A percentile compares a stretch with the other conserved stretches of the same genome.
Conservation (phyloP, 2,113 vertebrate species). For the Onychorhynchus coronatus region DNA sequence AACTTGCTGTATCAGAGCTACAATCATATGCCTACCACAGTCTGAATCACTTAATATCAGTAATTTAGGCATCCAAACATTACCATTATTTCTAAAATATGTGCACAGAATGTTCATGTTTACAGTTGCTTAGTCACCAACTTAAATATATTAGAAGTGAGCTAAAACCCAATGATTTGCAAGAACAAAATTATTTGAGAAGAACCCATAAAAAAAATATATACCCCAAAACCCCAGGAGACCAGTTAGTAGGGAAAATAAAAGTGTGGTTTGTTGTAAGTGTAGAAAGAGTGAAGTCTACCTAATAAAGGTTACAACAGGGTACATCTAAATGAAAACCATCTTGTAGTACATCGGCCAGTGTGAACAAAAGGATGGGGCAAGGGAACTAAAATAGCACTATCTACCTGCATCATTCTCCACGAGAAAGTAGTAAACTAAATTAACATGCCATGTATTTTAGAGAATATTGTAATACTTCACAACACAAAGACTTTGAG, state of each 20-base stretch:
- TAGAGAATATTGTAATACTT: background rate
- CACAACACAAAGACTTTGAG: background rate
- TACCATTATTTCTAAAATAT: background rate
- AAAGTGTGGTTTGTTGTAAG: background rate
- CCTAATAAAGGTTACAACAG: background rate
- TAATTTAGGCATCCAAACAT: background rate
- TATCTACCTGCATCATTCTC: background rate
- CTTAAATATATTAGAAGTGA: background rate
- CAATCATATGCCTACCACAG: background rate
- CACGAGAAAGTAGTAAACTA: background rate
- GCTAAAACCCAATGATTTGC: background rate
- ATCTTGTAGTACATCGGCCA: background rate
- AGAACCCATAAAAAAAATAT: background rate
- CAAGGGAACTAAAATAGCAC: background rate
- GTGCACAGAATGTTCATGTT: background rate
- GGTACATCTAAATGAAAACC: background rate
- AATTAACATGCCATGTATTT: background rate
- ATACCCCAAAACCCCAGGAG: background rate
- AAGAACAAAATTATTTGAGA: background rate
- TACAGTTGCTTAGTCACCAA: background rate
- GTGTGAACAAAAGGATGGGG: background rate
- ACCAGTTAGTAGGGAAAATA: background rate
- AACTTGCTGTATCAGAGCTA: background rate
- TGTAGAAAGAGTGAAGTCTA: background rate
- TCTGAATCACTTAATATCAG: background rate